phyloP scores from a whole-genome alignment of 2,113 vertebrate species.

The Bucco capensis region DNA sequence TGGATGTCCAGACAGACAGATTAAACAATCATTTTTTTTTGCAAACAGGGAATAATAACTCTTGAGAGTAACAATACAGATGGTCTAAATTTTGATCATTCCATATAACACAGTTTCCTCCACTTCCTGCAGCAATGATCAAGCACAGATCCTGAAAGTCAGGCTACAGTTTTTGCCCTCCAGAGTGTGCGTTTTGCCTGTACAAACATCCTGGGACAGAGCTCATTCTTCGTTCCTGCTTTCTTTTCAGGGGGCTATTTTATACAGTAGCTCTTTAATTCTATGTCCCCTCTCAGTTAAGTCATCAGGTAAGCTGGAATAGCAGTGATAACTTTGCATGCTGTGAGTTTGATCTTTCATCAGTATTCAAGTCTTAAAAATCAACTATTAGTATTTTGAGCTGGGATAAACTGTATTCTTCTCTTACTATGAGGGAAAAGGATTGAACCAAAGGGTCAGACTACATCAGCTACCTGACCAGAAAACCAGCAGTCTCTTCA shows the following conservation, averaged over 20 bases:
- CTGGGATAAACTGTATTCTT: background rate
- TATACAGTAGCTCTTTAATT: background rate
- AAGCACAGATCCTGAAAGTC: background rate
- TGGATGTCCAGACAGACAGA: background rate
- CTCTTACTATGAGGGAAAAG: background rate
- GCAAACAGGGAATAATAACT: slow-evolving; percentile 22
- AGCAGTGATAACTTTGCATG: background rate
- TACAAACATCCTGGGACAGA: background rate
- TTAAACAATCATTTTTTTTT: background rate
- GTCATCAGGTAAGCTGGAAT: background rate
- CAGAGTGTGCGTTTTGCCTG: background rate
- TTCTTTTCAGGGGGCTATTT: background rate
- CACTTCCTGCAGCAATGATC: slow-evolving; percentile 11
- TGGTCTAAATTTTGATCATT: slow-evolving; percentile 23
- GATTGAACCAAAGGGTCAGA: background rate
- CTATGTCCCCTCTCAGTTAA: background rate
- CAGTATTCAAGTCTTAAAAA: background rate
- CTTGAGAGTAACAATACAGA: slow-evolving; percentile 12
- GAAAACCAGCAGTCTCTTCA: background rate
- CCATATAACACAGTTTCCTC: slow-evolving; percentile 30
- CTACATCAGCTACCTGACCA: background rate
- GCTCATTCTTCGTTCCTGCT: background rate
- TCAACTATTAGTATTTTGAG: background rate
- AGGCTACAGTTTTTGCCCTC: background rate
- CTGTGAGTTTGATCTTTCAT: background rate